Percentiles rank a stretch among this genome's conserved stretches.
phyloP scores from a whole-genome alignment of 2,888 invertebrate species.

The Rhingia rostrata region DNA sequence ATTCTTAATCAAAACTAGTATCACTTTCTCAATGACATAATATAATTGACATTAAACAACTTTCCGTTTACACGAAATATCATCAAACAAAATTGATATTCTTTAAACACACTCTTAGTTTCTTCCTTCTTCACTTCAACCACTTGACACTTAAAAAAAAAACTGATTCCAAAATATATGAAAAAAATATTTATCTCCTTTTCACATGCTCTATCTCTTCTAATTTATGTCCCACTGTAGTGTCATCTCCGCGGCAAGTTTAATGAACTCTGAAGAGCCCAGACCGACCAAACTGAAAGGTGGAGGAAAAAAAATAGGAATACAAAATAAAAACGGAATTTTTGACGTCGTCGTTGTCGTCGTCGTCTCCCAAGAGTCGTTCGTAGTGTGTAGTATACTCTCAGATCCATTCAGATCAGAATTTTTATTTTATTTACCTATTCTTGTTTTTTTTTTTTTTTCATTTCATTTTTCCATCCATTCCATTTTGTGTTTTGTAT shows the following conservation, averaged over 20 bases:
- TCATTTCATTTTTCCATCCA: constrained; percentile 18
- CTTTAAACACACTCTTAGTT: not conserved
- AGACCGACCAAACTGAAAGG: constrained; percentile 49
- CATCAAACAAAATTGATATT: constrained; percentile 52
- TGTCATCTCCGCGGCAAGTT: constrained; percentile 54
- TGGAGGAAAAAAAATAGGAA: constrained; percentile 26
- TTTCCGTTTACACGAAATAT: constrained; percentile 47
- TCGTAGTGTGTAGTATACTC: constrained; percentile 30
- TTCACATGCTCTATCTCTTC: constrained; percentile 20
- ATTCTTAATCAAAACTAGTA: not conserved
- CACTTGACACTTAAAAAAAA: constrained; percentile 49
- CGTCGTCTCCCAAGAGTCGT: not conserved
- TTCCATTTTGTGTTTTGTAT: constrained; percentile 40
- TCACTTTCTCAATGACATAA: constrained; percentile 32
- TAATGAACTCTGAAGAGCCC: constrained; percentile 66
- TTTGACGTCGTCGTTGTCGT: constrained; percentile 39
- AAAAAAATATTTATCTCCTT: constrained; percentile 8
- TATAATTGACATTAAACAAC: constrained; percentile 34
- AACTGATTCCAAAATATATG: constrained; percentile 17
- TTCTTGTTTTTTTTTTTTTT: constrained; percentile 24
- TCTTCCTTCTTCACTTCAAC: constrained; percentile 1
- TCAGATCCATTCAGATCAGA: constrained; percentile 60
- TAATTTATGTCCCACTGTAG: constrained; percentile 51
- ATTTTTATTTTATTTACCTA: constrained; percentile 58
- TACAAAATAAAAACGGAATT: constrained; percentile 3